Conservation (phyloP, 2,113 vertebrate species). For the Camelus bactrianus region DNA sequence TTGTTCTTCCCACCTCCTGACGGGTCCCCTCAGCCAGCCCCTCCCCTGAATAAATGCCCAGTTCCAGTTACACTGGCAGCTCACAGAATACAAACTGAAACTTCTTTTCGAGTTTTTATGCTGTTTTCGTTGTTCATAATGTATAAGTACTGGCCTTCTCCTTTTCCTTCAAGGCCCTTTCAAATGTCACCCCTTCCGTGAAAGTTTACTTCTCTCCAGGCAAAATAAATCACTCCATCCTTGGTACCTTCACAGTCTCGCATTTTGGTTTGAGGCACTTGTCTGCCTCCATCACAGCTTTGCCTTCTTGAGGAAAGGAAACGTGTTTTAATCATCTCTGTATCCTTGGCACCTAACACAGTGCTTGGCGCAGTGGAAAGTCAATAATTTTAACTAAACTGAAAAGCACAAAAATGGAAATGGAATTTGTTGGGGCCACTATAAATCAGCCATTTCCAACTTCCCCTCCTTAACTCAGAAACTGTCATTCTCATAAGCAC, state of each 20-base stretch:
- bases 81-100: background rate
- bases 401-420: conserved; percentile 5
- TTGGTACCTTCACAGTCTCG: background rate
- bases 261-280: background rate
- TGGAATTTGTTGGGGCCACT: background rate
- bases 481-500: background rate
- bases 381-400: background rate
- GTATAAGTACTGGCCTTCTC: background rate
- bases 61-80: background rate
- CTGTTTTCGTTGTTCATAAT: background rate
- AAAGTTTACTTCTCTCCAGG: conserved; percentile 34
- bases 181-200: background rate
- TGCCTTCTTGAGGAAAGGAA: background rate
- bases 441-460: background rate
- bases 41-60: background rate
- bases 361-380: background rate
- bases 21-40: rapidly evolving
- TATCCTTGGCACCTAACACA: background rate
- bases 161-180: background rate
- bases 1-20: background rate
- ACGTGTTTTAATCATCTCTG: background rate
- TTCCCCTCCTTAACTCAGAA: conserved; percentile 40
- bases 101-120: background rate
- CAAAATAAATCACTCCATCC: background rate
- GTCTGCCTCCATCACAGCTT: background rate